These are phyloP conservation scores for Drosophila eugracilis DNA, from an alignment of 1,140 invertebrate species.

Conservation along the genomic window DNA sequence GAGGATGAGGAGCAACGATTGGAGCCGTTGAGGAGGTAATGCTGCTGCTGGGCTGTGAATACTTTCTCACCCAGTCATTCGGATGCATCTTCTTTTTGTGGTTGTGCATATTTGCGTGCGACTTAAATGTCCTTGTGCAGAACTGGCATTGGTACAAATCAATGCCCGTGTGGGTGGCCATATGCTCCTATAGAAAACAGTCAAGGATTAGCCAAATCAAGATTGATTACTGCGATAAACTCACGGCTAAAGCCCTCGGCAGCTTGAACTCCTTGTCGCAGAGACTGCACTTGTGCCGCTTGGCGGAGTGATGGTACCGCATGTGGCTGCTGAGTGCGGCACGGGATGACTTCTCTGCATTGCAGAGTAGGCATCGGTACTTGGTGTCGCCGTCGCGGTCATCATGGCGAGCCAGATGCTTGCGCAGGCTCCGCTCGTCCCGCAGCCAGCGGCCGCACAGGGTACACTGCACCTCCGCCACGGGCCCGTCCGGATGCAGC, in stretches of 20 bases:
- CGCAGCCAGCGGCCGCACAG: conserved; percentile 74
- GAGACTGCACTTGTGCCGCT: conserved; percentile 70
- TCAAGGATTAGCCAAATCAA: background rate
- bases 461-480: conserved; percentile 71
- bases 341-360: conserved; percentile 71
- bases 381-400: conserved; percentile 66
- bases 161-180: conserved; percentile 78
- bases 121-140: conserved; percentile 76
- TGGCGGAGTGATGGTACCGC: conserved; percentile 75
- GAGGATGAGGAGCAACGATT: background rate
- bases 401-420: conserved; percentile 67
- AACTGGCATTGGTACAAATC: conserved; percentile 76
- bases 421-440: conserved; percentile 73
- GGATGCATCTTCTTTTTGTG: conserved; percentile 83
- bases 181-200: conserved; percentile 66
- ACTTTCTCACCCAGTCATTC: conserved; percentile 75
- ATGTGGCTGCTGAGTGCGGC: conserved; percentile 74
- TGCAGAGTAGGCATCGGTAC: conserved; percentile 70
- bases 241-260: conserved; percentile 59
- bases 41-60: conserved; percentile 57
- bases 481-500: conserved; percentile 70
- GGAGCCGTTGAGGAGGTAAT: background rate
- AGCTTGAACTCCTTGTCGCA: conserved; percentile 78
- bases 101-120: conserved; percentile 80
- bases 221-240: background rate